Evolutionary conservation across 2,797 vertebrate genomes (phyloP).

Genomic region (Amblyopsis hoosieri): DNA sequence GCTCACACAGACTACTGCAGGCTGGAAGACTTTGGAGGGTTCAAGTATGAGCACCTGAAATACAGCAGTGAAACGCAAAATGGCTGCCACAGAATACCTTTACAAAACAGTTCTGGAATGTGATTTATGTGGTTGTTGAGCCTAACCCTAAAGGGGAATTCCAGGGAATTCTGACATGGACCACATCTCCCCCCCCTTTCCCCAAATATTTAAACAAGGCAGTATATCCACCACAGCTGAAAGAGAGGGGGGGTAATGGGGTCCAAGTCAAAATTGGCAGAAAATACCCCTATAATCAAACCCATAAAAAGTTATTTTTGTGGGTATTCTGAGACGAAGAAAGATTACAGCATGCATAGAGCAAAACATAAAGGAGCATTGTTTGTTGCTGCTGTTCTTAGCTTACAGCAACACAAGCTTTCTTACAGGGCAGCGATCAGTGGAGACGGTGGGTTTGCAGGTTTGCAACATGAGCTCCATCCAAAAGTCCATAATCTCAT

Average conservation of each 20-base stretch:
- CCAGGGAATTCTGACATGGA: too few relatives aligned
- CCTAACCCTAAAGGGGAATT: too few relatives aligned
- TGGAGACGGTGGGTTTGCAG: constrained; percentile 78
- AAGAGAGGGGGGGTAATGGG: too few relatives aligned
- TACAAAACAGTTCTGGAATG: not conserved
- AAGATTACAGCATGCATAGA: too few relatives aligned
- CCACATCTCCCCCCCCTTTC: too few relatives aligned
- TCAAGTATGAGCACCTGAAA: constrained; percentile 87
- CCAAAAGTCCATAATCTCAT: constrained; percentile 85
- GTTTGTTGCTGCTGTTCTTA: not conserved
- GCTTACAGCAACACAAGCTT: not conserved
- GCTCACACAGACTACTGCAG: constrained; percentile 76
- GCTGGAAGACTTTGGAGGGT: constrained; percentile 82
- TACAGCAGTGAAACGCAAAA: too few relatives aligned
- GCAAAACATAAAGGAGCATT: not conserved
- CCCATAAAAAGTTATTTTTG: not conserved
- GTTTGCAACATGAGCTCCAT: constrained; percentile 84
- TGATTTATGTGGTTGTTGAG: not conserved
- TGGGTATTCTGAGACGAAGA: not conserved
- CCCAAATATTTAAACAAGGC: too few relatives aligned
- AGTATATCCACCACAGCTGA: too few relatives aligned
- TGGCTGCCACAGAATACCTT: not conserved
- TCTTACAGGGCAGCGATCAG: constrained; percentile 80
- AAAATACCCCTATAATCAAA: too few relatives aligned
- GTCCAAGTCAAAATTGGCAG: too few relatives aligned